phyloP scores from a whole-genome alignment of 2,888 invertebrate species.

The Dendrolimus houi region DNA sequence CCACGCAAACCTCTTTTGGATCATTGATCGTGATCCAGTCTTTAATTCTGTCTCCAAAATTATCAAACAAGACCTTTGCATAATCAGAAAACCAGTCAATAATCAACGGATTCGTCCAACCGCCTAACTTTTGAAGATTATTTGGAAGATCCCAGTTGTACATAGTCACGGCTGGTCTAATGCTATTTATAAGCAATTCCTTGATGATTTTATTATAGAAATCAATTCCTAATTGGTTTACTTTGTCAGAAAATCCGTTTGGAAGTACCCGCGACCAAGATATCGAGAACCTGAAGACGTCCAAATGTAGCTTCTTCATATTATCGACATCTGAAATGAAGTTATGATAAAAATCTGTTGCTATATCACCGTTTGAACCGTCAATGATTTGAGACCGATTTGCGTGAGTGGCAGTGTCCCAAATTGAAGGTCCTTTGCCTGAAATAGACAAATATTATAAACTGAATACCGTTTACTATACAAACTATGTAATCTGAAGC shows the following conservation, averaged over 20 bases:
- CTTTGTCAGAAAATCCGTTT: slow-evolving; percentile 58
- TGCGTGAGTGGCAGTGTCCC: slow-evolving; percentile 57
- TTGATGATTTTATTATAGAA: slow-evolving; percentile 81
- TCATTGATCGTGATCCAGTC: slow-evolving; percentile 78
- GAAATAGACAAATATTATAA: slow-evolving; percentile 7
- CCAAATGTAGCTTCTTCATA: slow-evolving; percentile 52
- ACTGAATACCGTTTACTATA: not conserved
- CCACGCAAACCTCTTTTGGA: slow-evolving; percentile 57
- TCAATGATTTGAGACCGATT: slow-evolving; percentile 35
- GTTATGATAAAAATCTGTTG: slow-evolving; percentile 80
- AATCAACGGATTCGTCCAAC: slow-evolving; percentile 74
- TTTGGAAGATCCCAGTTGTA: slow-evolving; percentile 80
- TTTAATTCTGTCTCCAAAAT: slow-evolving; percentile 65
- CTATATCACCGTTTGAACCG: slow-evolving; percentile 68
- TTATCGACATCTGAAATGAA: slow-evolving; percentile 70
- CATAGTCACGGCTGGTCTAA: slow-evolving; percentile 76
- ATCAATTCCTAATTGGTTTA: slow-evolving; percentile 76
- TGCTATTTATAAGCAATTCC: slow-evolving; percentile 67
- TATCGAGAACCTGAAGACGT: slow-evolving; percentile 77
- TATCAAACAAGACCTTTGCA: slow-evolving; percentile 64
- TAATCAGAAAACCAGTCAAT: slow-evolving; percentile 74
- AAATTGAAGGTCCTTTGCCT: slow-evolving; percentile 78
- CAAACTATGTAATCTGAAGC: not conserved
- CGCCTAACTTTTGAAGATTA: slow-evolving; percentile 71
- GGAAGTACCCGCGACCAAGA: slow-evolving; percentile 82